These are phyloP conservation scores for Leguminivora glycinivorella DNA, from an alignment of 1,140 invertebrate genomes.

Conservation along the genomic window DNA sequence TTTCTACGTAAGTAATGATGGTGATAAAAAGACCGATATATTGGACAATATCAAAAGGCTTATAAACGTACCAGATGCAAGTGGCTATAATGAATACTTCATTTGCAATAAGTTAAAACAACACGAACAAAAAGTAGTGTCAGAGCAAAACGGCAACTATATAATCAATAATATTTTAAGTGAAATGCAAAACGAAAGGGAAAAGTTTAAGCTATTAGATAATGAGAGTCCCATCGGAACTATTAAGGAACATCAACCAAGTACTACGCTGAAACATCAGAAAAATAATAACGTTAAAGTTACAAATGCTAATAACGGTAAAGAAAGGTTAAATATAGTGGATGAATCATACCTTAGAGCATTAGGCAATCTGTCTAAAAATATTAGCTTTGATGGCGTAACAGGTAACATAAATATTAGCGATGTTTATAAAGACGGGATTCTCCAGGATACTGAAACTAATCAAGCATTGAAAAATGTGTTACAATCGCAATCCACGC, in stretches of 20 bases:
- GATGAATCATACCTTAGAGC: not conserved
- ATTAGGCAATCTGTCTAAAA: not conserved
- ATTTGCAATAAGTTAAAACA: not conserved
- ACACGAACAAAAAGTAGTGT: not conserved
- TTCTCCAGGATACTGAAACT: not conserved
- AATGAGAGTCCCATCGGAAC: not conserved
- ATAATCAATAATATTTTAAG: not conserved
- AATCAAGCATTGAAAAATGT: not conserved
- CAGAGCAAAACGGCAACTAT: not conserved
- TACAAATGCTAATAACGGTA: not conserved
- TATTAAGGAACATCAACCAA: too few relatives aligned
- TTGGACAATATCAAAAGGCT: not conserved
- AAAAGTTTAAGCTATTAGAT: not conserved
- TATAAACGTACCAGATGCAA: not conserved
- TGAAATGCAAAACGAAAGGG: not conserved
- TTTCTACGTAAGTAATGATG: not conserved
- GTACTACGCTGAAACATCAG: not conserved
- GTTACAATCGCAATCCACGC: not conserved
- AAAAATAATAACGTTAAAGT: not conserved
- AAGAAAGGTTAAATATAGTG: not conserved
- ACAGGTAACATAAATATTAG: not conserved
- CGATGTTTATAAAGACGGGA: not conserved
- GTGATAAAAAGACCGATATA: not conserved
- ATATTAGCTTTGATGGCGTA: not conserved
- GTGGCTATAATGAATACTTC: not conserved